These are phyloP conservation scores for Yponomeuta plumbellus DNA, from an alignment of 2,888 invertebrate genomes.

Conservation along the genomic window DNA sequence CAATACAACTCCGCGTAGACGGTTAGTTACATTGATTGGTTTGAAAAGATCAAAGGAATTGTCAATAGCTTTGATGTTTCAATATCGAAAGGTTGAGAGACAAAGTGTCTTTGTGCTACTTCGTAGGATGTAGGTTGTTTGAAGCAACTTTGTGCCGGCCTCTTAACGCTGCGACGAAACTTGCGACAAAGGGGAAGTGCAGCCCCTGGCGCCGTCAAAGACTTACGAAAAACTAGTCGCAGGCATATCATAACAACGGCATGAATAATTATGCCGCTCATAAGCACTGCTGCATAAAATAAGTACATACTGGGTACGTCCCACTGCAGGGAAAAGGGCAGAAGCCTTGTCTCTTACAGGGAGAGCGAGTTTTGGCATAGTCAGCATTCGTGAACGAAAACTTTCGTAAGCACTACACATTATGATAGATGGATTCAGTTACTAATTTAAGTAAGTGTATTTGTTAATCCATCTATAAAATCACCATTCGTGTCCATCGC, in stretches of 20 bases:
- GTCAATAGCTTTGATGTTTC: slow-evolving; percentile 63
- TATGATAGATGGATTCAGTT: no score
- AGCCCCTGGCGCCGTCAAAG: slow-evolving; percentile 27
- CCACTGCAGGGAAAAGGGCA: no score
- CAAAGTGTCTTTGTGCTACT: slow-evolving; percentile 30
- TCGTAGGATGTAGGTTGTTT: slow-evolving; percentile 28
- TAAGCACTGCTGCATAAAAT: slow-evolving; percentile 2
- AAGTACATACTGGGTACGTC: not conserved
- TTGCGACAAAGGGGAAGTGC: slow-evolving; percentile 40
- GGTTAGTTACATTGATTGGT: slow-evolving; percentile 49
- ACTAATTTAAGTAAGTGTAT: no score
- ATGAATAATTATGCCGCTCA: slow-evolving; percentile 10
- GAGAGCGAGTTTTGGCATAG: no score
- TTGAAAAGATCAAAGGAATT: slow-evolving; percentile 57
- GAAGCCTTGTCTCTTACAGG: no score
- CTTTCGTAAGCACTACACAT: no score
- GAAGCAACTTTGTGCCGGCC: slow-evolving; percentile 40
- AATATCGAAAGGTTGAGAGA: slow-evolving; percentile 51
- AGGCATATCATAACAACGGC: slow-evolving; percentile 20
- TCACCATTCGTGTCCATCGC: no score
- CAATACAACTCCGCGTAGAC: not conserved
- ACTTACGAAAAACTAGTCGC: slow-evolving; percentile 46
- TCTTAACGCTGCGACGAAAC: slow-evolving; percentile 35
- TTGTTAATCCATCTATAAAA: no score
- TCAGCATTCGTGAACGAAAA: no score